Evolutionary conservation across 2,888 invertebrate genomes (phyloP).

Genomic region (Sarcophaga carnaria): DNA sequence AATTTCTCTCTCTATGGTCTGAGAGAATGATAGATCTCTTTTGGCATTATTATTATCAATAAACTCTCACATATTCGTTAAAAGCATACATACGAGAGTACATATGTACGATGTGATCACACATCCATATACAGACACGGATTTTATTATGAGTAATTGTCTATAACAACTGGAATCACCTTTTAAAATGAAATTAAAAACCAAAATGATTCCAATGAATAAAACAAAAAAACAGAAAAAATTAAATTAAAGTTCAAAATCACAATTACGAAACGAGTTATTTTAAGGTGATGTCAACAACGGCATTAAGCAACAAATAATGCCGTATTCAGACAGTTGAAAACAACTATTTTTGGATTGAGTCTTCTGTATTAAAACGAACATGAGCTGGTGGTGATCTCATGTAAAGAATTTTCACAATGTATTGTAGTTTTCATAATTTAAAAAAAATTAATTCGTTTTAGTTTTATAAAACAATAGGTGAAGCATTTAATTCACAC

Average conservation of each 20-base stretch:
- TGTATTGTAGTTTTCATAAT: not conserved
- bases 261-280: constrained; percentile 35
- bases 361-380: not conserved
- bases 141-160: constrained; percentile 19
- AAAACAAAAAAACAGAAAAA: constrained; percentile 4
- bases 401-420: constrained; percentile 1
- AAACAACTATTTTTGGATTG: constrained; percentile 1
- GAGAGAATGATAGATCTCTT: too few species aligned
- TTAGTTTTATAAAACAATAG: not conserved
- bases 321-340: not conserved
- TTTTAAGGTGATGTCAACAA: constrained; percentile 44
- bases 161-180: constrained; percentile 38
- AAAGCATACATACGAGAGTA: too few species aligned
- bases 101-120: not conserved
- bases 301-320: constrained; percentile 26
- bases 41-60: too few species aligned
- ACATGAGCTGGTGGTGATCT: constrained; percentile 29
- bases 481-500: constrained; percentile 19
- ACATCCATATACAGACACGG: not conserved
- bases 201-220: not conserved
- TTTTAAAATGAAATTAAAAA: constrained; percentile 38
- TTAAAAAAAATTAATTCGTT: not conserved
- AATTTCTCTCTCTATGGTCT: too few species aligned
- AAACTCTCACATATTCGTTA: too few species aligned
- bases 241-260: constrained; percentile 54